These are phyloP conservation scores for Tortricodes alternella DNA, from an alignment of 2,888 invertebrate genomes.

Conservation along the genomic window DNA sequence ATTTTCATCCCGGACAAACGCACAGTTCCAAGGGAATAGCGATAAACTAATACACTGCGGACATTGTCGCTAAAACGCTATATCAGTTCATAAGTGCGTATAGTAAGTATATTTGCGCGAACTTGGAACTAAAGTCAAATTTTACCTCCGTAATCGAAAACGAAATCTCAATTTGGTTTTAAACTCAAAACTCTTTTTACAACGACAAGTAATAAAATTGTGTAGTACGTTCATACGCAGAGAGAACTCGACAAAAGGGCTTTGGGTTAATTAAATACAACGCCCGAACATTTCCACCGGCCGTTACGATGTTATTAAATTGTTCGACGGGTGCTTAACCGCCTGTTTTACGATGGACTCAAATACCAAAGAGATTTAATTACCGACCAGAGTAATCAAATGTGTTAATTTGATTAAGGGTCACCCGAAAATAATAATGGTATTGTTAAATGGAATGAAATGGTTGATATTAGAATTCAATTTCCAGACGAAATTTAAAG, in stretches of 20 bases:
- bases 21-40: no score
- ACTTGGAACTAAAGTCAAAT: not conserved
- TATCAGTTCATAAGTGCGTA: no score
- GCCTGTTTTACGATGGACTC: constrained; percentile 67
- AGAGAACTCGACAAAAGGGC: constrained; percentile 62
- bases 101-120: no score
- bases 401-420: constrained; percentile 42
- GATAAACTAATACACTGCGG: no score
- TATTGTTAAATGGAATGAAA: constrained; percentile 17
- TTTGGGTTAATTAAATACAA: constrained; percentile 75
- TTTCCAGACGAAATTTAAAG: not conserved
- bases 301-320: constrained; percentile 80
- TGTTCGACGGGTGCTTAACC: constrained; percentile 71
- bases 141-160: not conserved
- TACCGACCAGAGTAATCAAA: constrained; percentile 38
- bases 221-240: constrained; percentile 37
- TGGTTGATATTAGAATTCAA: constrained; percentile 12
- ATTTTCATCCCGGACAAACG: no score
- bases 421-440: constrained; percentile 28
- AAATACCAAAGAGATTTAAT: constrained; percentile 66
- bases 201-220: constrained; percentile 65
- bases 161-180: not conserved
- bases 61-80: no score
- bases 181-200: constrained; percentile 48
- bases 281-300: constrained; percentile 64